Percentiles rank a stretch among this genome's conserved stretches.
Conservation (phyloP, 2,113 vertebrate species). For the Amblyornis subalaris region DNA sequence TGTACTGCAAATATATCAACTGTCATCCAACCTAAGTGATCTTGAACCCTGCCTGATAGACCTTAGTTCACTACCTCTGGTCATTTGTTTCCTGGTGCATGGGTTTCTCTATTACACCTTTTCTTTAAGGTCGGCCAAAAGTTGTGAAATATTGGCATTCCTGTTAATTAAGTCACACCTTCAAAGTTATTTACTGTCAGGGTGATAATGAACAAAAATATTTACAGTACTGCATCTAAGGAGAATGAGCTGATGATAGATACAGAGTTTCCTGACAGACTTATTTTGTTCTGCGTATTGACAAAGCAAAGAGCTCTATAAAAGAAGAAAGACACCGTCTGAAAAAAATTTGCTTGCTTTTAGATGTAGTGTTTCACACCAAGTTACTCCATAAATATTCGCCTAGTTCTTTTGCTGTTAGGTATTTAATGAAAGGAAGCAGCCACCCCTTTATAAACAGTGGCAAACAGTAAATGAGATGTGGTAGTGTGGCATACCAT, state of each 20-base stretch:
- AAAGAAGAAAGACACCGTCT: neutral
- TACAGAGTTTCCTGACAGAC: neutral
- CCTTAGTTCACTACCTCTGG: slow-evolving; percentile 8
- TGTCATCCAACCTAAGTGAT: slow-evolving; percentile 1
- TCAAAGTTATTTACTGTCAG: slow-evolving; percentile 53
- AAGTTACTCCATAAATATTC: neutral
- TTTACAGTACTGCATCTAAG: slow-evolving; percentile 44
- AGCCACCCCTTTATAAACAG: neutral
- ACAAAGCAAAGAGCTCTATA: neutral
- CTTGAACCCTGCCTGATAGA: slow-evolving; percentile 27
- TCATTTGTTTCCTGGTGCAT: slow-evolving; percentile 6
- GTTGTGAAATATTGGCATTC: slow-evolving; percentile 40
- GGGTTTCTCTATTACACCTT: neutral
- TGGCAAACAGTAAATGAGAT: neutral
- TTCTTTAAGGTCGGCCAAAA: slow-evolving; percentile 11
- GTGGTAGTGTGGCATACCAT: neutral
- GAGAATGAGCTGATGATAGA: slow-evolving; percentile 32
- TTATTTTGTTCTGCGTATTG: slow-evolving; percentile 9
- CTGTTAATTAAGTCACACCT: slow-evolving; percentile 51
- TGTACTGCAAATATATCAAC: neutral
- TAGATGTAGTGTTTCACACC: neutral
- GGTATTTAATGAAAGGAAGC: neutral
- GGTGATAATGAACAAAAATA: slow-evolving; percentile 60
- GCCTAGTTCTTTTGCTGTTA: neutral
- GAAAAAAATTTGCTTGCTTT: neutral